A percentile compares a stretch with the other conserved stretches of the same genome.
These are phyloP conservation scores for Oncopodura yosiiana DNA, from an alignment of 1,140 invertebrate species.

Conservation along the genomic window DNA sequence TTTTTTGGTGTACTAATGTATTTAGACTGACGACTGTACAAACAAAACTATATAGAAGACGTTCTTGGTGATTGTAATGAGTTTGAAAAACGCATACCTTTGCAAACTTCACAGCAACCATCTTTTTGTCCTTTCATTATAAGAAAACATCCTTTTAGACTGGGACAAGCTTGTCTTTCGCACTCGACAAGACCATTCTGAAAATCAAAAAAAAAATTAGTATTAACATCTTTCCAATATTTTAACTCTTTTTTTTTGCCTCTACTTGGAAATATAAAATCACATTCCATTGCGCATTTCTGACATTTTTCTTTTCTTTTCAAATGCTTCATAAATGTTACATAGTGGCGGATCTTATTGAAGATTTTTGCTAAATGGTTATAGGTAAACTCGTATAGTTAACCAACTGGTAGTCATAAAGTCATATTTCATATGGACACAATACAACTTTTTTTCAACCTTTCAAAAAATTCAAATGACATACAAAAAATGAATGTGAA, in stretches of 20 bases:
- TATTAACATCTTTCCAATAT: conserved; percentile 1
- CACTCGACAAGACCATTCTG: conserved; percentile 67
- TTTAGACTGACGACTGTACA: no score
- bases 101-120: conserved; percentile 57
- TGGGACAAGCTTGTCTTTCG: conserved; percentile 52
- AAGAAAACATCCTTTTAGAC: conserved; percentile 57
- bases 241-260: neutral
- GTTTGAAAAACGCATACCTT: conserved; percentile 46
- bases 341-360: neutral
- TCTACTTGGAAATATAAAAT: neutral
- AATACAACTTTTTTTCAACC: no score
- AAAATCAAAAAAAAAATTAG: conserved; percentile 37
- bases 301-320: neutral
- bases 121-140: conserved; percentile 47
- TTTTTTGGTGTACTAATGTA: no score
- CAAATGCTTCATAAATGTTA: conserved; percentile 10
- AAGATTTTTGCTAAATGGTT: neutral
- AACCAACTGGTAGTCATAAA: conserved; percentile 13
- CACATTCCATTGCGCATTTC: neutral
- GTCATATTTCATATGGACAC: conserved; percentile 5
- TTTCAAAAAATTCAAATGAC: no score
- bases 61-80: no score
- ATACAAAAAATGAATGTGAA: no score
- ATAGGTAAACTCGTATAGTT: neutral
- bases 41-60: no score